Percentiles rank a stretch among this genome's conserved stretches.
Conservation (phyloP, 2,888 invertebrate species). For the Julus scandinavius region DNA sequence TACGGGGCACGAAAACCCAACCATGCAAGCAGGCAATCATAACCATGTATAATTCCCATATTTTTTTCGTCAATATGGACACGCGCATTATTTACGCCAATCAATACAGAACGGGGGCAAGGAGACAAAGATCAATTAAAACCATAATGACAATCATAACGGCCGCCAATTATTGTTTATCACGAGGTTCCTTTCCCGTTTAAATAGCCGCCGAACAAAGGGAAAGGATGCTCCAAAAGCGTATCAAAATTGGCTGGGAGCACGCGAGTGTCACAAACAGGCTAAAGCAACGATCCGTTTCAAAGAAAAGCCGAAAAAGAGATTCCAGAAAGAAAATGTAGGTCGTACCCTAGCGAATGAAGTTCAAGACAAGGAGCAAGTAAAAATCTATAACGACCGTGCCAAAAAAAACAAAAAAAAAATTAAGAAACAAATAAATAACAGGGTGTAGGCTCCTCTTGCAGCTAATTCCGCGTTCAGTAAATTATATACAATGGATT, state of each 20-base stretch:
- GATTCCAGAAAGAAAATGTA: neutral
- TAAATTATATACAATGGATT: no score
- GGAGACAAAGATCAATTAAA: neutral
- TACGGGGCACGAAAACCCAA: no score
- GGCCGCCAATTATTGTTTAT: neutral
- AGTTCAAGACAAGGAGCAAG: neutral
- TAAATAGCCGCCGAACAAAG: neutral
- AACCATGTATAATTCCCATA: no score
- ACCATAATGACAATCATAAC: neutral
- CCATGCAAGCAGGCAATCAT: no score
- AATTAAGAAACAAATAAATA: no score
- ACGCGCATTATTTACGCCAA: neutral
- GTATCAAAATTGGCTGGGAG: neutral
- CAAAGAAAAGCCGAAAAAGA: neutral
- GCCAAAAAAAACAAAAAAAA: neutral
- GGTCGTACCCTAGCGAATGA: neutral
- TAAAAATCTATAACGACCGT: neutral
- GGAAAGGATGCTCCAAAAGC: neutral
- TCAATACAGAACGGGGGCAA: neutral
- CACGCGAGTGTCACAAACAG: neutral
- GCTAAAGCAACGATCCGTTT: neutral
- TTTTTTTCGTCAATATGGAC: no score
- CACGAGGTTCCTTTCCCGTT: neutral
- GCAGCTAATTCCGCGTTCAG: no score
- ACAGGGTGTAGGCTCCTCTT: no score